Percentiles rank a stretch among this genome's conserved stretches.
Conservation (phyloP, 2,113 vertebrate species). For the Antigone vipio region DNA sequence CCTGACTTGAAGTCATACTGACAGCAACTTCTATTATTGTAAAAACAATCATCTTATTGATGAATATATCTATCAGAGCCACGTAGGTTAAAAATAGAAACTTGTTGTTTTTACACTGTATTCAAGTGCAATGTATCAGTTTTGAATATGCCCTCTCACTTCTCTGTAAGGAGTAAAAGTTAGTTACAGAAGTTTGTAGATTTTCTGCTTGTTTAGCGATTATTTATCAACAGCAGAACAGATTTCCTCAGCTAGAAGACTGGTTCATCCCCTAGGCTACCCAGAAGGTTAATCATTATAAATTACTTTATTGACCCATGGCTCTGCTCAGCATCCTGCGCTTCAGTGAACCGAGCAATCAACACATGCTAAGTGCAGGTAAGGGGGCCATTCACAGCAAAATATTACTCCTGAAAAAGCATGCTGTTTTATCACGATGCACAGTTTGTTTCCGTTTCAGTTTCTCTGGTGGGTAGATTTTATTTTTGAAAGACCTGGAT, state of each 20-base stretch:
- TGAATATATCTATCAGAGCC: not conserved
- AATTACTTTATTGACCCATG: constrained; percentile 66
- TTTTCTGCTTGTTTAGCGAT: constrained; percentile 4
- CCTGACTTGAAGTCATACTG: not conserved
- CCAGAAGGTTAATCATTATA: constrained; percentile 37
- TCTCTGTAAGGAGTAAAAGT: not conserved
- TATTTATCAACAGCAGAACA: not conserved
- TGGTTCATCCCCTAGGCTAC: constrained; percentile 32
- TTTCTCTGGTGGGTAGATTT: not conserved
- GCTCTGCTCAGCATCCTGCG: constrained; percentile 21
- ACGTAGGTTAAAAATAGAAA: not conserved
- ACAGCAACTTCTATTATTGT: not conserved
- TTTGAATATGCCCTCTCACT: not conserved
- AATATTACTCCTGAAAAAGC: constrained; percentile 17
- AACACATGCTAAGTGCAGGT: constrained; percentile 44
- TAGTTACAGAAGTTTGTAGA: not conserved
- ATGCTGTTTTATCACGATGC: not conserved
- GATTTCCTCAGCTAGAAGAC: not conserved
- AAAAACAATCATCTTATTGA: not conserved
- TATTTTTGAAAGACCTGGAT: not conserved
- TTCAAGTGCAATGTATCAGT: not conserved
- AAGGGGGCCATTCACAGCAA: not conserved
- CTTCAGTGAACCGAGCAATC: constrained; percentile 58
- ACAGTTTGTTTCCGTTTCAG: not conserved
- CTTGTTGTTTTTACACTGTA: not conserved